Base-by-base conservation (phyloP, 2,888 invertebrate genomes). In the Netelia virgata region DNA sequence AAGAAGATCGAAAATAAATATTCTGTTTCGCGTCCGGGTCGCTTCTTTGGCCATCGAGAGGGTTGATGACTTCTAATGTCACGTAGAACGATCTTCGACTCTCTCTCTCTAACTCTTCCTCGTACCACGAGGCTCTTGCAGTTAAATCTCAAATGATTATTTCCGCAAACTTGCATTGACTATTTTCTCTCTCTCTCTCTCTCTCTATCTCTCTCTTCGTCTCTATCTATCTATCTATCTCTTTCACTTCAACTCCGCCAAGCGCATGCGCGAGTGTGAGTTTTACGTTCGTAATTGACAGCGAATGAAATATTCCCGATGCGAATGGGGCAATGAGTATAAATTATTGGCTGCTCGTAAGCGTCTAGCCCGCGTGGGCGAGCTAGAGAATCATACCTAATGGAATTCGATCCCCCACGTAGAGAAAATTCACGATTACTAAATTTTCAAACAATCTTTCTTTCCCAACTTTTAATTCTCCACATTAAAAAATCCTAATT, bases 231-330 rank as follows among this genome's bases (percentile, higher is more conserved):
- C 20, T 20, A 23, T 23, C 23, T 5, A 28, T 28, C 53, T 53
- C 53, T 53, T 53, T 16, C 5, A 1, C 53, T n/a, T n/a, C 1
- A 53, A 53, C 16, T n/a, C 2, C 10, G 16, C 43, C 18, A 11
- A 36, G 16, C n/a, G 18, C 28, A 36, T 76, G 23, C 55, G 14
- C 36, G 43, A 16, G 63, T 20, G 10, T 68, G 53, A 68, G 23
- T 18, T 18, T 77, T 28, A 50, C 59, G n/a, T 50, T 20, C 23
- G n/a, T 83, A 83, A 75, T 75, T 75, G 83, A 83, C 79, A 79
- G 83, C 18, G 41, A 78, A 83, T 80, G 70, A 83, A 83, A 66
- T 80, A 79, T 75, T 72, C 72, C 20, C 70, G 5, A 57, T 69
- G 28, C n/a, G 59, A 70, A 70, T 64, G 55, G 28, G 18, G 55